Percentiles rank a stretch among this genome's conserved stretches.
Conservation (phyloP, 2,888 invertebrate species). For the Cryptosula pallasiana region DNA sequence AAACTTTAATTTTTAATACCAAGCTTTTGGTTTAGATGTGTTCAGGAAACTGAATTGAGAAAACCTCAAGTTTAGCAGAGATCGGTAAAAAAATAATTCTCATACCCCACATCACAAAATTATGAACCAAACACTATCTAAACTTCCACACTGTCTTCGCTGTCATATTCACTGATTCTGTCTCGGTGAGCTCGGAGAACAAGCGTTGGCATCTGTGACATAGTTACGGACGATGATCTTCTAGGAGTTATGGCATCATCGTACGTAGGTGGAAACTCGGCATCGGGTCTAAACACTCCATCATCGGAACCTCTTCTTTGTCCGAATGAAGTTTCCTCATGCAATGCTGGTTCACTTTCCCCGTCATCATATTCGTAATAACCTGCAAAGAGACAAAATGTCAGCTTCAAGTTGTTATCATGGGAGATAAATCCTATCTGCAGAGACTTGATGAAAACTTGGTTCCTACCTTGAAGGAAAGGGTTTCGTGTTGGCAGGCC, state of each 20-base stretch:
- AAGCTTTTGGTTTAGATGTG: no score
- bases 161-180: slow-evolving; percentile 18
- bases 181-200: background rate
- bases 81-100: no score
- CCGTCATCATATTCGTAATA: slow-evolving; percentile 6
- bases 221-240: background rate
- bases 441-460: background rate
- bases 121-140: no score
- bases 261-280: background rate
- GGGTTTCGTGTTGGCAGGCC: slow-evolving; percentile 6
- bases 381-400: background rate
- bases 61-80: no score
- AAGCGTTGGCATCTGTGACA: slow-evolving; percentile 16
- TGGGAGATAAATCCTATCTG: background rate
- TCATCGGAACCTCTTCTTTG: background rate
- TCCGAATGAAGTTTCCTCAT: background rate
- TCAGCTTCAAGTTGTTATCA: no score
- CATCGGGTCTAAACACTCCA: background rate
- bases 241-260: background rate
- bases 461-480: slow-evolving; percentile 1
- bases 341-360: background rate
- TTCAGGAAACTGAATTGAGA: no score
- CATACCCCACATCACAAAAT: no score
- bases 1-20: no score
- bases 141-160: slow-evolving; percentile 12